phyloP scores from a whole-genome alignment of 2,888 invertebrate genomes.

The Epistrophe eligans region DNA sequence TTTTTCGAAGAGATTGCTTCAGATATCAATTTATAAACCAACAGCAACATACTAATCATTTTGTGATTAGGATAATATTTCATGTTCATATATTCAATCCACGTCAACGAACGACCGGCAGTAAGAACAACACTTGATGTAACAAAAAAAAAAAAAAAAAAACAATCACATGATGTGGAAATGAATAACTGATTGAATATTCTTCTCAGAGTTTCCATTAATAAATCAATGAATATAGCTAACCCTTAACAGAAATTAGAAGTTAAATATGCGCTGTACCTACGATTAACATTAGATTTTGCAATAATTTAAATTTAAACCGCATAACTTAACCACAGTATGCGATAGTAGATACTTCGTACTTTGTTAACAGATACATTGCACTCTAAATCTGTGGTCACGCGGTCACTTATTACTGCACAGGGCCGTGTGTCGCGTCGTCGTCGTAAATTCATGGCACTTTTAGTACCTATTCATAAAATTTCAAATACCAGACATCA shows the following conservation, averaged over 20 bases:
- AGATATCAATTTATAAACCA: conserved; percentile 31
- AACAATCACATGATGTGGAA: neutral
- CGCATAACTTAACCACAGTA: conserved; percentile 35
- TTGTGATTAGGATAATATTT: conserved; percentile 44
- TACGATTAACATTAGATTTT: conserved; percentile 5
- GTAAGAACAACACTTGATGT: conserved; percentile 47
- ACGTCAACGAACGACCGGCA: conserved; percentile 23
- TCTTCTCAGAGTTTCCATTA: neutral
- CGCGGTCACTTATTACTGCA: conserved; percentile 63
- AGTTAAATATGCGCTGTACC: neutral
- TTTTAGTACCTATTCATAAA: neutral
- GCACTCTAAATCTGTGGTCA: conserved; percentile 52
- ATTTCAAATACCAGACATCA: neutral
- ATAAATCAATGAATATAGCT: conserved; percentile 14
- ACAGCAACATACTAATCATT: conserved; percentile 42
- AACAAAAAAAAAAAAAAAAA: conserved; percentile 7
- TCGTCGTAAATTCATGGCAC: conserved; percentile 7
- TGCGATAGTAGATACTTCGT: conserved; percentile 21
- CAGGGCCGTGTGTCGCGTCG: too few relatives aligned
- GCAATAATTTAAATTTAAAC: conserved; percentile 41
- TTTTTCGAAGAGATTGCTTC: conserved; percentile 2
- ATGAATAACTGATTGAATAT: conserved; percentile 12
- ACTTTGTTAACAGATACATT: conserved; percentile 35
- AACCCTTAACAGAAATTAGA: neutral
- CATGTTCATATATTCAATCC: conserved; percentile 29